phyloP scores from a whole-genome alignment of 1,140 invertebrate genomes.

The Ostrea edulis region DNA sequence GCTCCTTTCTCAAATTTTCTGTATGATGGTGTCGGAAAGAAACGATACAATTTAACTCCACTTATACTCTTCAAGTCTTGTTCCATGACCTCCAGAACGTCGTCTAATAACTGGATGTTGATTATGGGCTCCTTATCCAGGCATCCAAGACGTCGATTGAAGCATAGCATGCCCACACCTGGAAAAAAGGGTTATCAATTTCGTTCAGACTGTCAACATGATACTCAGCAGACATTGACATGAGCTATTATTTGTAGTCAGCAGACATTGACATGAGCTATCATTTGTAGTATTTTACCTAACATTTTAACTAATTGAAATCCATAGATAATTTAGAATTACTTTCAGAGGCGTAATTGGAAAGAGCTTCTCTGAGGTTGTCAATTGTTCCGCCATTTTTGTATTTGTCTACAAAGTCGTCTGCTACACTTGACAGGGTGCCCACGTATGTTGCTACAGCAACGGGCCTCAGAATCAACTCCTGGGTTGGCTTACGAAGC shows the following conservation, averaged over 20 bases:
- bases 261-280: neutral
- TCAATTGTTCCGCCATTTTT: slow-evolving; percentile 16
- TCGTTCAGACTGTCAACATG: neutral
- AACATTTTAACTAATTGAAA: too few species aligned
- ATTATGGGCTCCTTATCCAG: neutral
- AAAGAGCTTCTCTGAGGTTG: neutral
- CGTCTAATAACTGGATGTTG: neutral
- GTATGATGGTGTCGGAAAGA: neutral
- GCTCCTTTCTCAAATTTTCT: slow-evolving; percentile 15
- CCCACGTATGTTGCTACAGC: slow-evolving; percentile 45
- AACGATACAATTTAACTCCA: neutral
- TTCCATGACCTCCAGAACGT: neutral
- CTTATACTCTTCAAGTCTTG: neutral
- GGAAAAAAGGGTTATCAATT: neutral
- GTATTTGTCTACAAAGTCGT: slow-evolving; percentile 43
- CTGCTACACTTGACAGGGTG: slow-evolving; percentile 27
- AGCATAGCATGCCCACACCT: slow-evolving; percentile 34
- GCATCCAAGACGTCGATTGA: slow-evolving; percentile 37
- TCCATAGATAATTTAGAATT: neutral
- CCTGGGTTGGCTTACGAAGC: slow-evolving; percentile 49
- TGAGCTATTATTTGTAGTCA: too few species aligned
- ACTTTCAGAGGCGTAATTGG: slow-evolving; percentile 54
- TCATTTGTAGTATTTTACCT: too few species aligned
- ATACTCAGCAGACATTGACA: neutral
- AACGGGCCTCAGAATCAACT: slow-evolving; percentile 42